These are phyloP conservation scores for Drosophila maculinotata DNA, from an alignment of 2,888 invertebrate species.

Conservation along the genomic window DNA sequence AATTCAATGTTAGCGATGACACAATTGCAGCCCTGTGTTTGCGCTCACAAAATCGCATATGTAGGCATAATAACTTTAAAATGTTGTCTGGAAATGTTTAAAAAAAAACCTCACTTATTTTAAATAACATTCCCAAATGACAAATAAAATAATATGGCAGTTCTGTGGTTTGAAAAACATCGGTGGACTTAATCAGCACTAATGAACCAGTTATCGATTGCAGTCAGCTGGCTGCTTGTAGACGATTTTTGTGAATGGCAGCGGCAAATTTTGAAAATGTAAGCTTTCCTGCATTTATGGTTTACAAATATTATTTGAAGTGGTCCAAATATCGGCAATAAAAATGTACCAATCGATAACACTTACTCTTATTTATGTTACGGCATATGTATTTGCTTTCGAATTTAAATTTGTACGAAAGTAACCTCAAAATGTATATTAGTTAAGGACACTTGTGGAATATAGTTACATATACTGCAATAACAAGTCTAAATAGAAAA, in stretches of 20 bases:
- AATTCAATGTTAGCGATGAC: not conserved
- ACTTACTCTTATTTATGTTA: no score
- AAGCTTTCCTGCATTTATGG: not conserved
- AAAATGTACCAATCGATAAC: no score
- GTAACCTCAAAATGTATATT: no score
- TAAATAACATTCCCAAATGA: no score
- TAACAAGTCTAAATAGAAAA: no score
- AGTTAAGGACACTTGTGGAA: no score
- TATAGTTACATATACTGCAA: no score
- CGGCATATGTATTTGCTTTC: no score
- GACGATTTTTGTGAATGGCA: constrained; percentile 1
- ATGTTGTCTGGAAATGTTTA: not conserved
- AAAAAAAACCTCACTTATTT: not conserved
- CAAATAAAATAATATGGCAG: not conserved
- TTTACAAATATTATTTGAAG: not conserved
- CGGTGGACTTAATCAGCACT: not conserved
- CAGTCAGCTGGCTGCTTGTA: constrained; percentile 17
- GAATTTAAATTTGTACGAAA: no score
- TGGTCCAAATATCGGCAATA: no score
- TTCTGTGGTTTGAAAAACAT: not conserved
- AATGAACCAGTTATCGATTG: constrained; percentile 40
- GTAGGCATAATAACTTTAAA: not conserved
- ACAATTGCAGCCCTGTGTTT: constrained; percentile 28
- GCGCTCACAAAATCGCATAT: not conserved
- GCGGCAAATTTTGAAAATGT: constrained; percentile 10